Percentiles rank a stretch among this genome's conserved stretches.
These are phyloP conservation scores for Paelopatides confundens DNA, from an alignment of 53 echinoderm and acorn worm genomes.

Conservation along the genomic window DNA sequence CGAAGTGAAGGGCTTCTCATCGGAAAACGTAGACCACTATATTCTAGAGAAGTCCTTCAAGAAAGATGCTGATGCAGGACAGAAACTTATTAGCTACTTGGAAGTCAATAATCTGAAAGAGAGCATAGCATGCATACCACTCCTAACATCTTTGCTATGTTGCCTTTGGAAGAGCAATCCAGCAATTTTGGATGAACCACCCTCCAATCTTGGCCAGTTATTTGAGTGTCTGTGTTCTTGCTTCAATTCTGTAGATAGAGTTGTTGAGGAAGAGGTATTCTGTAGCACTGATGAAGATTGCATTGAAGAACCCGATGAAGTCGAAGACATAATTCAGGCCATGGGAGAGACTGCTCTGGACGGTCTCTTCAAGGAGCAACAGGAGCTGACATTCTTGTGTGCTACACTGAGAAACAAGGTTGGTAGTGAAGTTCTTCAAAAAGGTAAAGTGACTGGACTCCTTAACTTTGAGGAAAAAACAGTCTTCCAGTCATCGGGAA, in stretches of 20 bases:
- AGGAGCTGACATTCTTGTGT: background rate
- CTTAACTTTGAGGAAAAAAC: slow-evolving; percentile 21
- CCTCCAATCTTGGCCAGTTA: background rate
- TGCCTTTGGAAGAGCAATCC: slow-evolving; percentile 36
- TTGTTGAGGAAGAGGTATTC: background rate
- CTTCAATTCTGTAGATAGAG: background rate
- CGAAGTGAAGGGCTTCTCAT: slow-evolving; percentile 34
- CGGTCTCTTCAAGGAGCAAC: slow-evolving; percentile 14
- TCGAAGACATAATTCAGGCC: background rate
- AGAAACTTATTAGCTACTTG: slow-evolving; percentile 15
- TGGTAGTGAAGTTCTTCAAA: background rate
- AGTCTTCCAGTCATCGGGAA: background rate
- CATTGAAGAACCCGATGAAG: slow-evolving; percentile 8
- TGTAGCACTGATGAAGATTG: slow-evolving; percentile 15
- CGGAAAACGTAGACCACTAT: slow-evolving; percentile 32
- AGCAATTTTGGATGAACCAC: background rate
- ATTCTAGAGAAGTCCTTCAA: slow-evolving; percentile 29
- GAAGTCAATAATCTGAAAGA: slow-evolving; percentile 29
- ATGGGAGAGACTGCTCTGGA: slow-evolving; percentile 32
- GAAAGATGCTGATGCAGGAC: background rate
- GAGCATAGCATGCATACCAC: slow-evolving; percentile 32
- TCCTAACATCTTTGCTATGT: slow-evolving; percentile 17
- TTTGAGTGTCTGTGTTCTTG: slow-evolving; percentile 15
- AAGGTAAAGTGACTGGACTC: slow-evolving; percentile 2
- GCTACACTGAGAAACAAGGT: background rate